A percentile compares a stretch with the other conserved stretches of the same genome.
These are phyloP conservation scores for Argya squamiceps DNA, from an alignment of 2,797 vertebrate genomes.

Conservation along the genomic window DNA sequence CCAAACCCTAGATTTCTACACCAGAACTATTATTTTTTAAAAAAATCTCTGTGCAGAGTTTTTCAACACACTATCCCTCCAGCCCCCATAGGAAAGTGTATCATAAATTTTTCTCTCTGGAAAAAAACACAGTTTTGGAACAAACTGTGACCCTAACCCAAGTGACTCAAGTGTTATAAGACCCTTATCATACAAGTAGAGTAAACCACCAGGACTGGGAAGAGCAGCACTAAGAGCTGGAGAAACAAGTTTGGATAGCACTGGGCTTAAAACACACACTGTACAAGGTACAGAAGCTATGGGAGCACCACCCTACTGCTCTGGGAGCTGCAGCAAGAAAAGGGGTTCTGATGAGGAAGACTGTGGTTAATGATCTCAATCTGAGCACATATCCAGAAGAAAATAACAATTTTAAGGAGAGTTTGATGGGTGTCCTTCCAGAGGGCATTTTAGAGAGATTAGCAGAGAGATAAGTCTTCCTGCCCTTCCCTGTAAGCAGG, in stretches of 20 bases:
- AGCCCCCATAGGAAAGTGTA: background rate
- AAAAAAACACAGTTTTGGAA: background rate
- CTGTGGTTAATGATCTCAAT: background rate
- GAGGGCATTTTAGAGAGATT: background rate
- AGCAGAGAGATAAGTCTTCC: background rate
- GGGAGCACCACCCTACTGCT: background rate
- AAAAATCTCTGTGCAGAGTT: background rate
- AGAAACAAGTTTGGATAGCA: background rate
- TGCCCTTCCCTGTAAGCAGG: background rate
- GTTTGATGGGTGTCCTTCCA: background rate
- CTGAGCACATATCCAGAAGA: background rate
- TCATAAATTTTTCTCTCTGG: background rate
- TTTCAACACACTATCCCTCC: background rate
- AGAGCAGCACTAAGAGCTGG: background rate
- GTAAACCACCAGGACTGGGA: background rate
- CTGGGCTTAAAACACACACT: background rate
- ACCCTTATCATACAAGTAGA: background rate
- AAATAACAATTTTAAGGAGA: background rate
- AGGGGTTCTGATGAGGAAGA: background rate
- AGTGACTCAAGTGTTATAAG: background rate
- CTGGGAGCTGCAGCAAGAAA: background rate
- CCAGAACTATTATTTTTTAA: background rate
- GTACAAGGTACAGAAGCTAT: accelerated
- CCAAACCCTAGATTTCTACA: background rate
- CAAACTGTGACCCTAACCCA: background rate